These are phyloP conservation scores for Zophobas atratus DNA, from an alignment of 1,140 invertebrate species.

Conservation along the genomic window DNA sequence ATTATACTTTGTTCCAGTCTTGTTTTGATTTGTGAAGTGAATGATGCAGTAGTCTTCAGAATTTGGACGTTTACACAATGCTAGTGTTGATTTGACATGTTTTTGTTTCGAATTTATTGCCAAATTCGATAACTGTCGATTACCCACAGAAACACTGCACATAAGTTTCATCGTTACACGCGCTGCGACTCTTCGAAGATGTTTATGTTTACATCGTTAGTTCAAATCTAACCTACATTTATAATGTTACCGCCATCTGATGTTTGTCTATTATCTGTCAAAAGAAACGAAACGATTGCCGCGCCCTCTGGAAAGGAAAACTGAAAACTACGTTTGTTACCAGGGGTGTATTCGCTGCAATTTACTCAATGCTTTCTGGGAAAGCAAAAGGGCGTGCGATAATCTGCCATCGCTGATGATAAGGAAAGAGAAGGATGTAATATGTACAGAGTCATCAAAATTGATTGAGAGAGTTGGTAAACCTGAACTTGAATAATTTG, in stretches of 20 bases:
- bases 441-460: too few relatives aligned
- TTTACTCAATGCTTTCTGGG: too few relatives aligned
- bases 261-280: not conserved
- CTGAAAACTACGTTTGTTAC: too few relatives aligned
- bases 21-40: slow-evolving; percentile 77
- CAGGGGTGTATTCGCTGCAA: not conserved
- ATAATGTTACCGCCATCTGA: slow-evolving; percentile 18
- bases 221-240: slow-evolving; percentile 11
- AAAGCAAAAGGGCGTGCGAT: too few relatives aligned
- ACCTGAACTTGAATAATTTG: too few relatives aligned
- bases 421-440: too few relatives aligned
- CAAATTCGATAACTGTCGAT: slow-evolving; percentile 70
- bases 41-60: slow-evolving; percentile 75
- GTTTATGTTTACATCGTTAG: slow-evolving; percentile 12
- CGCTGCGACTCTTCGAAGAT: not conserved
- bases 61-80: slow-evolving; percentile 76
- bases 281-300: not conserved
- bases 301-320: too few relatives aligned
- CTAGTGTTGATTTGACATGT: slow-evolving; percentile 75
- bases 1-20: slow-evolving; percentile 78
- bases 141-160: slow-evolving; percentile 76
- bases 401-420: too few relatives aligned
- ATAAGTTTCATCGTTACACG: slow-evolving; percentile 76
- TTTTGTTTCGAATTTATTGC: slow-evolving; percentile 68
- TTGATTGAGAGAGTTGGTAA: too few relatives aligned